Conservation (phyloP, 2,888 invertebrate genomes). For the Drosophila paranaensis region DNA sequence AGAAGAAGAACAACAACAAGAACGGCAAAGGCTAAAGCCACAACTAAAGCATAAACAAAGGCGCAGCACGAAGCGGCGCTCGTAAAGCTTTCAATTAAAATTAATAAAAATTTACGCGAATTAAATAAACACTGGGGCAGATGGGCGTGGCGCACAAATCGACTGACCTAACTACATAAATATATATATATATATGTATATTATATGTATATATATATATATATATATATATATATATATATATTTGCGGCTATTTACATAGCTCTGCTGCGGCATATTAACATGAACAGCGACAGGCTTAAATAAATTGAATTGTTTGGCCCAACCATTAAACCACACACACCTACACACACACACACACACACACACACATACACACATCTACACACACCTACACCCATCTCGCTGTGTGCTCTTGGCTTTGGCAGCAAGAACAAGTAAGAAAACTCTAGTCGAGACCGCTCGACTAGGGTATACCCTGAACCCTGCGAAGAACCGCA, state of each 20-base stretch:
- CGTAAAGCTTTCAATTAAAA: constrained; percentile 81
- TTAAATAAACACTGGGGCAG: constrained; percentile 69
- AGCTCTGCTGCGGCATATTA: constrained; percentile 44
- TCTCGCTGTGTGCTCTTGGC: neutral
- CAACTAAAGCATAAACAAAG: constrained; percentile 67
- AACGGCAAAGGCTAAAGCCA: constrained; percentile 35
- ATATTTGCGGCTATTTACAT: neutral
- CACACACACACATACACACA: neutral
- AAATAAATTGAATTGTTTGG: constrained; percentile 77
- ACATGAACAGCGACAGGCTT: constrained; percentile 60
- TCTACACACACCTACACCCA: neutral
- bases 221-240: neutral
- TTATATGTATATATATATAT: neutral
- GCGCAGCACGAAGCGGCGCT: constrained; percentile 51
- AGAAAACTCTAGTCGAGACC: too few species aligned
- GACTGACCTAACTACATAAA: constrained; percentile 12
- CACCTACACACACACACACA: constrained; percentile 7
- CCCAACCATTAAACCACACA: constrained; percentile 51
- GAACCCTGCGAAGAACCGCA: too few species aligned
- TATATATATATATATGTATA: neutral
- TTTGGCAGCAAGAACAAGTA: constrained; percentile 9
- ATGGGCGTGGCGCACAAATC: constrained; percentile 32
- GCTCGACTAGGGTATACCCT: too few species aligned
- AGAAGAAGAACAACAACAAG: neutral
- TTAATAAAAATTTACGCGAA: constrained; percentile 78